phyloP scores from a whole-genome alignment of 2,888 invertebrate species.

The Trisateles emortualis region DNA sequence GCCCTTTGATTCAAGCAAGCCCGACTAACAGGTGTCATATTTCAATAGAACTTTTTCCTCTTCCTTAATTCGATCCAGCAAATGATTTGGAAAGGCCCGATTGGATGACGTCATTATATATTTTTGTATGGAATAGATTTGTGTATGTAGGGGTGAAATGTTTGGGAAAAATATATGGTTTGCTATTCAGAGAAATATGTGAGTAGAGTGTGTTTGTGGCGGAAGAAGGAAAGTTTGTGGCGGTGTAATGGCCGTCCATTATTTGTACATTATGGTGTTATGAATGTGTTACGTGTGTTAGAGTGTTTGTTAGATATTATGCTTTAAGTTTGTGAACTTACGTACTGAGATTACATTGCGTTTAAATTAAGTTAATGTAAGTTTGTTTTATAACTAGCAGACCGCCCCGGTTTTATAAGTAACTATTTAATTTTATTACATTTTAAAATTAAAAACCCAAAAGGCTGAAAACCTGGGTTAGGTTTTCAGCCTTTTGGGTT shows the following conservation, averaged over 20 bases:
- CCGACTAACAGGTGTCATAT: constrained; percentile 63
- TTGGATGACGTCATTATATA: constrained; percentile 53
- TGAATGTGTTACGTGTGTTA: neutral
- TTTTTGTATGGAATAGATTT: constrained; percentile 36
- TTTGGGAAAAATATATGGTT: constrained; percentile 27
- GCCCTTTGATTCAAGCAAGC: constrained; percentile 36
- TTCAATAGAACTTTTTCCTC: constrained; percentile 57
- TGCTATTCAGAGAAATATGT: neutral
- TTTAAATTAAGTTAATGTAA: too few relatives aligned
- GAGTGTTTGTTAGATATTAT: too few relatives aligned
- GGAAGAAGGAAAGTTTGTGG: neutral
- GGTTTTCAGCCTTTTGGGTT: too few relatives aligned
- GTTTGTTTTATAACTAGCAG: too few relatives aligned
- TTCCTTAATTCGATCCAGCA: constrained; percentile 55
- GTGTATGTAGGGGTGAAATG: constrained; percentile 21
- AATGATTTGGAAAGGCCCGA: constrained; percentile 65
- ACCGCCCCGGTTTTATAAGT: too few relatives aligned
- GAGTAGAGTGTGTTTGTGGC: neutral
- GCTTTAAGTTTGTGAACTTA: too few relatives aligned
- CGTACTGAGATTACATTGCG: too few relatives aligned
- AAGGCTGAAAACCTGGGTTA: too few relatives aligned
- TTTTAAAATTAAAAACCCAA: too few relatives aligned
- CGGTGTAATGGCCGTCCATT: neutral
- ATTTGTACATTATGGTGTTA: constrained; percentile 2
- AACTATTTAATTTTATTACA: too few relatives aligned